phyloP scores from a whole-genome alignment of 2,888 invertebrate genomes.

The Pseudococcus jackbeardsleyi region DNA sequence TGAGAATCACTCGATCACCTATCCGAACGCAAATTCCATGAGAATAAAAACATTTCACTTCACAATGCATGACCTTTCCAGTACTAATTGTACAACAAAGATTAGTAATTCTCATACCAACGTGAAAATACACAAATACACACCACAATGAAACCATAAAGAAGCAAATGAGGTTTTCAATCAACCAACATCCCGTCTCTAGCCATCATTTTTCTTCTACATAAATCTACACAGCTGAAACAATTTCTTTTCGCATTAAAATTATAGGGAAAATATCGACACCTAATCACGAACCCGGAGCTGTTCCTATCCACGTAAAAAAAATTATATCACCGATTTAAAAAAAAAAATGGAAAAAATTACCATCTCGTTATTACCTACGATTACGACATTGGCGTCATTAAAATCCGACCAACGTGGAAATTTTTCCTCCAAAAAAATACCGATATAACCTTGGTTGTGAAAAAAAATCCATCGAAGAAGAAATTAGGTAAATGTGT shows the following conservation, averaged over 20 bases:
- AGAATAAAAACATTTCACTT: not conserved
- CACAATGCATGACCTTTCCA: constrained; percentile 50
- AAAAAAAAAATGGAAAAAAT: not conserved
- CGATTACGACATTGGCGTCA: not conserved
- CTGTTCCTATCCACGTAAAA: not conserved
- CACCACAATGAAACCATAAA: not conserved
- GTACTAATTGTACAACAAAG: constrained; percentile 46
- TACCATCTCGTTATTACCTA: not conserved
- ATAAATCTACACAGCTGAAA: too few relatives aligned
- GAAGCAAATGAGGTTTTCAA: not conserved
- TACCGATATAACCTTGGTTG: not conserved
- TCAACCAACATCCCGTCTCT: not conserved
- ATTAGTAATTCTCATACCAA: constrained; percentile 7
- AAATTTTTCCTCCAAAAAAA: not conserved
- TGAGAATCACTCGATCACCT: constrained; percentile 1
- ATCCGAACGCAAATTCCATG: not conserved
- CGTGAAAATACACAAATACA: not conserved
- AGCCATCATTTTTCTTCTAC: too few relatives aligned
- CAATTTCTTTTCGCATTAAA: not conserved
- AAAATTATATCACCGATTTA: not conserved
- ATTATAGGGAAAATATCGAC: not conserved
- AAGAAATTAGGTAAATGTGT: constrained; percentile 52
- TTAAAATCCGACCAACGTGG: not conserved
- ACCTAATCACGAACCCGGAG: not conserved
- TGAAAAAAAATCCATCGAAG: not conserved